phyloP scores from a whole-genome alignment of 1,140 invertebrate genomes.

The Melanaphis sacchari region DNA sequence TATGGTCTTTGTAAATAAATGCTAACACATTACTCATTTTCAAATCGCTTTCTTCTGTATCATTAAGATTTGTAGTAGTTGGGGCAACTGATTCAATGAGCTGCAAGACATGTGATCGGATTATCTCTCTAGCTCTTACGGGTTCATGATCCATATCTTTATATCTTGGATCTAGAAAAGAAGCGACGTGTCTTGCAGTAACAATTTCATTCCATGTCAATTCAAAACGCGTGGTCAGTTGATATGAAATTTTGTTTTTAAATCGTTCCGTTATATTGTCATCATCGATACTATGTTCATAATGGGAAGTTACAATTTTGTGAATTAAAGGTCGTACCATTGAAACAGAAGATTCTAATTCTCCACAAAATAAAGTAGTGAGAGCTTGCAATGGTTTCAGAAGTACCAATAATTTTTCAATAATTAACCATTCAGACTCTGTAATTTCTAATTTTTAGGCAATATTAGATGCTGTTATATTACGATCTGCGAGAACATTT shows the following conservation, averaged over 20 bases:
- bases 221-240: too few species aligned
- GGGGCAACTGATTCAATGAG: too few species aligned
- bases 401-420: constrained; percentile 3
- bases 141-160: constrained; percentile 24
- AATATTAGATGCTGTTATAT: constrained; percentile 33
- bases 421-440: background rate
- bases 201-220: too few species aligned
- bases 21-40: constrained; percentile 1
- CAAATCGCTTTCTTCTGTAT: background rate
- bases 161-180: constrained; percentile 13
- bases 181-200: too few species aligned
- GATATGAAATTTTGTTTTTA: constrained; percentile 17
- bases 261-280: constrained; percentile 12
- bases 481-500: too few species aligned
- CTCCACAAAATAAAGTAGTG: constrained; percentile 15
- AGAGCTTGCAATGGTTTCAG: constrained; percentile 13
- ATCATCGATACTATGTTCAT: background rate
- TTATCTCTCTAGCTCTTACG: background rate
- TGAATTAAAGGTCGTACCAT: constrained; percentile 9
- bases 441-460: constrained; percentile 19
- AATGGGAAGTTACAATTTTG: constrained; percentile 10
- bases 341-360: constrained; percentile 28
- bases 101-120: too few species aligned
- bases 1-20: background rate
- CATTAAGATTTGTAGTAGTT: constrained; percentile 14